Evolutionary conservation across 2,113 vertebrate species (phyloP).

Genomic region (Merops nubicus): DNA sequence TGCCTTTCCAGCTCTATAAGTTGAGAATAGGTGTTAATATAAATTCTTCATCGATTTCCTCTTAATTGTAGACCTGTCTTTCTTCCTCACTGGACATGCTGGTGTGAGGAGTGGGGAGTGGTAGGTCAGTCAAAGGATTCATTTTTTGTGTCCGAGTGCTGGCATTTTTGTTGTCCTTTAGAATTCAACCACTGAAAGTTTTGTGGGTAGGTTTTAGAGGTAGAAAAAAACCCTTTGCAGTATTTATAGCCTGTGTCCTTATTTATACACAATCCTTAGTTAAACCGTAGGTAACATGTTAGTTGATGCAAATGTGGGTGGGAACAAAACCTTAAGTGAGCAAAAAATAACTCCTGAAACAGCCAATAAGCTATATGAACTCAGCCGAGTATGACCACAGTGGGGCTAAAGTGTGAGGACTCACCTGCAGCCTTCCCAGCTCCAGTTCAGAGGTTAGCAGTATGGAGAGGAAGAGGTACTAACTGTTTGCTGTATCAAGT

Average conservation of each 20-base stretch:
- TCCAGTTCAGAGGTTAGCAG: background rate
- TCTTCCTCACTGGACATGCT: background rate
- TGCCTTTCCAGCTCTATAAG: background rate
- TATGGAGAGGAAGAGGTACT: background rate
- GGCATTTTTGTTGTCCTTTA: background rate
- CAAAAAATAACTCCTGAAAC: constrained; percentile 11
- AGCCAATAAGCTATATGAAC: background rate
- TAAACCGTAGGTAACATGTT: background rate
- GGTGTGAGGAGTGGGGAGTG: too few relatives aligned
- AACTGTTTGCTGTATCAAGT: too few relatives aligned
- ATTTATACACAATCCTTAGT: background rate
- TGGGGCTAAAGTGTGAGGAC: background rate
- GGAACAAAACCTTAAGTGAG: background rate
- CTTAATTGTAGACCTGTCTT: background rate
- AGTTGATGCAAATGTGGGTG: background rate
- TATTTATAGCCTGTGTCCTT: background rate
- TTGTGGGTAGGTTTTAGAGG: background rate
- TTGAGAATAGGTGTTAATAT: background rate
- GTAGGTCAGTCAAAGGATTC: background rate
- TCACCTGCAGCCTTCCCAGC: background rate
- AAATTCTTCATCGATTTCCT: background rate
- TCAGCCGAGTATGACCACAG: background rate
- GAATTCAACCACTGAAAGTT: background rate
- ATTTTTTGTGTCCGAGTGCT: background rate
- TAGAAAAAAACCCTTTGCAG: background rate